A percentile compares a stretch with the other conserved stretches of the same genome.
Conservation (phyloP, 2,113 vertebrate genomes). For the Propithecus coquereli region DNA sequence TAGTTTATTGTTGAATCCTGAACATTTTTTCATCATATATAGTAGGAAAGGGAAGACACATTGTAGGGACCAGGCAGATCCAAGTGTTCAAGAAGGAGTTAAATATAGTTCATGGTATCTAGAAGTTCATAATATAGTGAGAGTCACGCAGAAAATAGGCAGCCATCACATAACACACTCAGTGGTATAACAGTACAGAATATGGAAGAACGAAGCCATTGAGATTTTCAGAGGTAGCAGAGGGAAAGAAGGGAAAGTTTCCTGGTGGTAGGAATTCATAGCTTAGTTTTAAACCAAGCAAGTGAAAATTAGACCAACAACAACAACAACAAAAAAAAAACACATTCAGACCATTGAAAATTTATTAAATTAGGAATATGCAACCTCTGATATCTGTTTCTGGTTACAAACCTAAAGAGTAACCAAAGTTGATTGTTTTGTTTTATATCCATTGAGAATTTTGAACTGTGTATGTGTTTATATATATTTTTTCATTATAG, state of each 20-base stretch:
- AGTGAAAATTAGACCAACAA: background rate
- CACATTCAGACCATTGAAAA: background rate
- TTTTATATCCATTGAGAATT: background rate
- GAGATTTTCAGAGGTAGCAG: background rate
- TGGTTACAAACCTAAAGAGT: background rate
- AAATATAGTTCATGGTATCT: background rate
- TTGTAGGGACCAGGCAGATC: background rate
- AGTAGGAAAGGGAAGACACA: background rate
- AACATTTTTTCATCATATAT: background rate
- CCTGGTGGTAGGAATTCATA: background rate
- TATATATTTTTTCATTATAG: background rate
- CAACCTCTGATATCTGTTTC: background rate
- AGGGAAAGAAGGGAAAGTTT: background rate
- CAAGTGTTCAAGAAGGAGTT: background rate
- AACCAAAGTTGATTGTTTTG: background rate
- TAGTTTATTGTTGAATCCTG: background rate
- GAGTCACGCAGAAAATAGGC: background rate
- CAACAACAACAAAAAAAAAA: background rate
- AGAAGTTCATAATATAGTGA: background rate
- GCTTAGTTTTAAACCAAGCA: background rate
- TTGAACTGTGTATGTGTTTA: background rate
- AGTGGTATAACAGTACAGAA: background rate
- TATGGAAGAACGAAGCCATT: background rate
- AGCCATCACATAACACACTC: background rate
- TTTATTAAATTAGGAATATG: background rate